Conservation (phyloP, 2,888 invertebrate species). For the Agonopterix subpropinquella region DNA sequence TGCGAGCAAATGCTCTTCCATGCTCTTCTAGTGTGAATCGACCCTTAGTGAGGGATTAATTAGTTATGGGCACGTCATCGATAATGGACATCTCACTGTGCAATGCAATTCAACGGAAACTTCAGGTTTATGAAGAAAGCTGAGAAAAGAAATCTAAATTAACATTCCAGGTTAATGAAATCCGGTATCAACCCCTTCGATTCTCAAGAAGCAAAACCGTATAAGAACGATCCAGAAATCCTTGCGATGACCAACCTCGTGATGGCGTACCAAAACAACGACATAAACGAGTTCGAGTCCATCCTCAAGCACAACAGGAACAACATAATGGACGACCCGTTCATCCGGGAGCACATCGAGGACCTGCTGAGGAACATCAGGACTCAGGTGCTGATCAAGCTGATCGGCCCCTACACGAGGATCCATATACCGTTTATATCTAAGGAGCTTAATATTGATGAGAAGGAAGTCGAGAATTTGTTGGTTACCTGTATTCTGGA, state of each 20-base stretch:
- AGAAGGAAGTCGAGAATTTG: constrained; percentile 95
- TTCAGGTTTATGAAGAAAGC: too few species aligned
- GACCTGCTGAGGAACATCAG: constrained; percentile 96
- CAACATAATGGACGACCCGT: constrained; percentile 99
- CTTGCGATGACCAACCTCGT: constrained; percentile 99
- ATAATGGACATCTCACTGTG: too few species aligned
- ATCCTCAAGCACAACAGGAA: constrained; percentile 92
- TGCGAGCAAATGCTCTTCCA: too few species aligned
- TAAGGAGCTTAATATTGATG: constrained; percentile 94
- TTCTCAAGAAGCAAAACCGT: constrained; percentile 99
- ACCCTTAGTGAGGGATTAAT: too few species aligned
- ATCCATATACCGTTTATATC: constrained; percentile 99
- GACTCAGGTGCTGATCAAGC: constrained; percentile 96
- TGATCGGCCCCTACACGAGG: constrained; percentile 98
- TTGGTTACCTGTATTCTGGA: constrained; percentile 98
- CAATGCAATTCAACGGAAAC: too few species aligned
- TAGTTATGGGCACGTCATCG: too few species aligned
- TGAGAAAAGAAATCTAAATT: too few species aligned
- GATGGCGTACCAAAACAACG: constrained; percentile 97
- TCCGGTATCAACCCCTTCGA: constrained; percentile 99
- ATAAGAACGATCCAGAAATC: constrained; percentile 99
- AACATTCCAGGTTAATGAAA: constrained; percentile 90
- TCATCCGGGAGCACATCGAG: constrained; percentile 99
- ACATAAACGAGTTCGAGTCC: constrained; percentile 98
- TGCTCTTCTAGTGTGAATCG: too few species aligned